A percentile compares a stretch with the other conserved stretches of the same genome.
phyloP scores from a whole-genome alignment of 2,888 invertebrate genomes.

The Cybosia mesomella region DNA sequence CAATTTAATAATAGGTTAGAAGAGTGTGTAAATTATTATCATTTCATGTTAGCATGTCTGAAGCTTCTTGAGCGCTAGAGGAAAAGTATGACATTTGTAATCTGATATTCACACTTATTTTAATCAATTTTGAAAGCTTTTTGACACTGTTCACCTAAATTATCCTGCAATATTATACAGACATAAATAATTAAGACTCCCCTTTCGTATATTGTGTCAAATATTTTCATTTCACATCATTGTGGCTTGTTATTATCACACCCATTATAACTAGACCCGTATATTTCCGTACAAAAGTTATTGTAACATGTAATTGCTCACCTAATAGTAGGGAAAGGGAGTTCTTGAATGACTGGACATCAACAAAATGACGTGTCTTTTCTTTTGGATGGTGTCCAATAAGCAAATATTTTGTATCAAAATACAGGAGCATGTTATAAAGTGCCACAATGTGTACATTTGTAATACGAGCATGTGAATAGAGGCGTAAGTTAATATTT shows the following conservation, averaged over 20 bases:
- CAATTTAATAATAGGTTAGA: too few relatives aligned
- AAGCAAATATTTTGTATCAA: conserved; percentile 23
- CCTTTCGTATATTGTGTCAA: conserved; percentile 17
- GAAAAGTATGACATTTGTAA: not conserved
- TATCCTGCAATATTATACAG: not conserved
- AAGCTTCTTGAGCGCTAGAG: not conserved
- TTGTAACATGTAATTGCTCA: not conserved
- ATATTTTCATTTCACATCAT: conserved; percentile 25
- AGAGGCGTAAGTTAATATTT: conserved; percentile 17
- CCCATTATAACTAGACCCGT: conserved; percentile 11
- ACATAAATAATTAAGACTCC: conserved; percentile 9
- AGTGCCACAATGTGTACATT: conserved; percentile 15
- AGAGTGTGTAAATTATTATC: not conserved
- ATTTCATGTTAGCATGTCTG: not conserved
- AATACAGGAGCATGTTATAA: conserved; percentile 20
- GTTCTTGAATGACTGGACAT: conserved; percentile 14
- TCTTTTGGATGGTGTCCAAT: conserved; percentile 35
- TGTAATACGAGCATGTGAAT: conserved; percentile 14
- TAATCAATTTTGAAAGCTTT: not conserved
- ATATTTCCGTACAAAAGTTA: not conserved
- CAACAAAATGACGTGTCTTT: conserved; percentile 16
- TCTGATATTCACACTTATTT: not conserved
- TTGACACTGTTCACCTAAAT: conserved; percentile 6
- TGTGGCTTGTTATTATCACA: not conserved
- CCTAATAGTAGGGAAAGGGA: not conserved